Conservation (phyloP, 2,888 invertebrate genomes). For the Fissipunctia ypsillon region DNA sequence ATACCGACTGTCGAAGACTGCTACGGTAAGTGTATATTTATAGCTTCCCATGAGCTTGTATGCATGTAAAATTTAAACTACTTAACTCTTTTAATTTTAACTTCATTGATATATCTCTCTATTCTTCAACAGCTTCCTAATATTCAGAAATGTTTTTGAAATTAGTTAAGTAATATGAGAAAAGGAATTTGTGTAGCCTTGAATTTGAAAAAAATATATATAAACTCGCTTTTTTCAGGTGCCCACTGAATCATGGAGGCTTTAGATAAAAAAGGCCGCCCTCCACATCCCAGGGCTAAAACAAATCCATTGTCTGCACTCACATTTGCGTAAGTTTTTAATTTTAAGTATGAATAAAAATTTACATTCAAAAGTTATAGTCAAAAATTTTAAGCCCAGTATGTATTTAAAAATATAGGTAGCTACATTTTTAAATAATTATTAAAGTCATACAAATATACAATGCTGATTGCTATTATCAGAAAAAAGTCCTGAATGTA, state of each 20-base stretch:
- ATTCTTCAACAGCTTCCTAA: background rate
- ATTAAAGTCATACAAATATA: background rate
- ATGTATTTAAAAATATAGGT: too few relatives aligned
- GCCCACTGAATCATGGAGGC: constrained; percentile 86
- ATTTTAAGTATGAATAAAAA: background rate
- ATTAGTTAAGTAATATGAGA: background rate
- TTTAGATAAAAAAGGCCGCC: constrained; percentile 88
- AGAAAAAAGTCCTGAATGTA: background rate
- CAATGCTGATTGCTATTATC: background rate
- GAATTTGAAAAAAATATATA: background rate
- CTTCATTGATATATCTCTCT: background rate
- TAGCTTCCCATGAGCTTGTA: constrained; percentile 51
- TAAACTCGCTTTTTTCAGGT: constrained; percentile 48
- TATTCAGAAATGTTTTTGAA: background rate
- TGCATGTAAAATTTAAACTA: background rate
- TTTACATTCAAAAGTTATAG: background rate
- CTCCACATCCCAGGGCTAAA: constrained; percentile 91
- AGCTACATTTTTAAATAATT: constrained; percentile 10
- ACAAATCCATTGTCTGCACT: constrained; percentile 92
- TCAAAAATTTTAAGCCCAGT: background rate
- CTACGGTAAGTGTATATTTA: constrained; percentile 66
- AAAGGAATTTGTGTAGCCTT: constrained; percentile 10
- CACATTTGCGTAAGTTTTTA: constrained; percentile 92
- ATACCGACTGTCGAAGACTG: constrained; percentile 57
- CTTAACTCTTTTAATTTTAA: background rate